Percentiles rank a stretch among this genome's conserved stretches.
Conservation (phyloP, 2,797 vertebrate genomes). For the Esox masquinongy region DNA sequence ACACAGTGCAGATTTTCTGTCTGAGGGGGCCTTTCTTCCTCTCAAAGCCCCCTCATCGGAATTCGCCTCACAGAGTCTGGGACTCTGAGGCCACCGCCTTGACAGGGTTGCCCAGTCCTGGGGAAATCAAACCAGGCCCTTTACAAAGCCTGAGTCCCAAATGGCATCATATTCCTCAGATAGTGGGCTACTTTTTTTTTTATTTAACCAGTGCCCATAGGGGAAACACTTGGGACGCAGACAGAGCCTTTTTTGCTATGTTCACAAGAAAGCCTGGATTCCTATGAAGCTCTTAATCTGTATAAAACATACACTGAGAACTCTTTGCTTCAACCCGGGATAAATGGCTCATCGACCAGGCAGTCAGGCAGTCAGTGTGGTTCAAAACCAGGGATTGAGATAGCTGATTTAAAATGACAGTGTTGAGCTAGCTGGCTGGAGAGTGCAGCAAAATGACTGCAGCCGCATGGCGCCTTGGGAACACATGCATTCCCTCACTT, state of each 20-base stretch:
- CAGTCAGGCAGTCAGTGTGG: slow-evolving; percentile 28
- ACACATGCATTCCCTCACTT: not conserved
- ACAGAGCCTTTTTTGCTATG: not conserved
- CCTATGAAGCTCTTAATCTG: slow-evolving; percentile 27
- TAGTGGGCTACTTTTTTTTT: slow-evolving; percentile 4
- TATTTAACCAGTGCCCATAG: too few relatives aligned
- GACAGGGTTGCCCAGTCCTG: slow-evolving; percentile 66
- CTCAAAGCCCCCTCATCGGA: slow-evolving; percentile 76
- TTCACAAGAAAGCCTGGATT: slow-evolving; percentile 12
- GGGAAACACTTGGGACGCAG: slow-evolving; percentile 10
- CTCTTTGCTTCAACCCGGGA: slow-evolving; percentile 20
- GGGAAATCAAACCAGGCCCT: slow-evolving; percentile 64
- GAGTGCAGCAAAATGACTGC: not conserved
- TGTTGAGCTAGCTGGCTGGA: not conserved
- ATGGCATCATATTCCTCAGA: too few relatives aligned
- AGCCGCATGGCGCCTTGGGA: not conserved
- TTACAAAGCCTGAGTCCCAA: too few relatives aligned
- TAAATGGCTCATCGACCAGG: slow-evolving; percentile 25
- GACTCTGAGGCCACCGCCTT: slow-evolving; percentile 74
- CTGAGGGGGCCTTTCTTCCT: slow-evolving; percentile 72
- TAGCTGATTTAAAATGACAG: not conserved
- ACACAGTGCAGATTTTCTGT: slow-evolving; percentile 75
- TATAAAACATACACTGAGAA: slow-evolving; percentile 36
- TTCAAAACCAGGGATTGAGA: not conserved
- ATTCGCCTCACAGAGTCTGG: slow-evolving; percentile 77